A percentile compares a stretch with the other conserved stretches of the same genome.
phyloP scores from a whole-genome alignment of 2,797 vertebrate genomes.

The Darevskia mixta region DNA sequence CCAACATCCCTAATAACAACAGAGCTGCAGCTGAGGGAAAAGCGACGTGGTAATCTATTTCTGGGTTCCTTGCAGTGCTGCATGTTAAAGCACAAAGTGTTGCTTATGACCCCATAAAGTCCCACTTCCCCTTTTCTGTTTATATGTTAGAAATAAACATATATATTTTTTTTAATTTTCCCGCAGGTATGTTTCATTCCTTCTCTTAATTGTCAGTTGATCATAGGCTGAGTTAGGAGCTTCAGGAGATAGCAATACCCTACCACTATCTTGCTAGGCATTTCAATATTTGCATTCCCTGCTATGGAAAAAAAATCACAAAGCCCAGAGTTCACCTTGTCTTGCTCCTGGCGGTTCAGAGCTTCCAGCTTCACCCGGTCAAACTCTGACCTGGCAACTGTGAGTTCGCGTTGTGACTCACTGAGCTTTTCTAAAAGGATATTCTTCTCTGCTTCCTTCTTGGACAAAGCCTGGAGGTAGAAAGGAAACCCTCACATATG shows the following conservation, averaged over 20 bases:
- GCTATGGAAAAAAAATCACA: background rate
- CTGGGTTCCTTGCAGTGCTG: too few species aligned
- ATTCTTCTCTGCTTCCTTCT: slow-evolving; percentile 83
- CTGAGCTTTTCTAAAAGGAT: slow-evolving; percentile 77
- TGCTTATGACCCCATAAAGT: too few species aligned
- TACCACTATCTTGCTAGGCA: background rate
- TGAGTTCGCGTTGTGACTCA: slow-evolving; percentile 75
- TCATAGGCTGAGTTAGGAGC: too few species aligned
- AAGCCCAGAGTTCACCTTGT: slow-evolving; percentile 79
- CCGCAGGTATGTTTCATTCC: too few species aligned
- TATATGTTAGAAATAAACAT: too few species aligned
- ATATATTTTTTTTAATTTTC: too few species aligned
- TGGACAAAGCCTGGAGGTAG: slow-evolving; percentile 80
- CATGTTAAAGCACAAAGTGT: too few species aligned
- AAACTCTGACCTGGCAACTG: slow-evolving; percentile 71
- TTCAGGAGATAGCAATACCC: background rate
- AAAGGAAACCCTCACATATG: background rate
- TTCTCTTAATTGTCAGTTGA: too few species aligned
- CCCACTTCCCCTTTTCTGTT: too few species aligned
- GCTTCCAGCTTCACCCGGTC: slow-evolving; percentile 77
- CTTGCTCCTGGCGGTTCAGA: slow-evolving; percentile 77
- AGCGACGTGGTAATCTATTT: too few species aligned
- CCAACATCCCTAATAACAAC: too few species aligned
- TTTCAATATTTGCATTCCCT: background rate
- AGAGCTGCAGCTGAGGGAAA: too few species aligned